These are phyloP conservation scores for Halcyon badia DNA, from an alignment of 2,797 vertebrate species.

Conservation along the genomic window DNA sequence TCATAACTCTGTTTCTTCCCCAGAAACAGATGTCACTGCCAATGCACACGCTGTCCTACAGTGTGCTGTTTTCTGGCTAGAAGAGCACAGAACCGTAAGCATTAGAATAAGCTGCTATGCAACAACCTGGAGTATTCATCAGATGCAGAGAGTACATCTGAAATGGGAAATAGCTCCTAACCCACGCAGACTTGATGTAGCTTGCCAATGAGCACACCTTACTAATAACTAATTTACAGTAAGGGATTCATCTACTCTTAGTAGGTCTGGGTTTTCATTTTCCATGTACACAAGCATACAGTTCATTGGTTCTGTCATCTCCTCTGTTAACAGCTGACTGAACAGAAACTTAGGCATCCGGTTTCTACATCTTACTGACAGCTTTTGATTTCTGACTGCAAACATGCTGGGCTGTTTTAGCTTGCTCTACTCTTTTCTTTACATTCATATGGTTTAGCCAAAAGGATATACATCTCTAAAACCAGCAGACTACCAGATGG, in stretches of 20 bases:
- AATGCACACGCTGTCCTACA: not conserved
- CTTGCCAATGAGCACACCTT: not conserved
- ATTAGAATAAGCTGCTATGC: not conserved
- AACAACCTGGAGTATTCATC: not conserved
- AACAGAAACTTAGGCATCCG: not conserved
- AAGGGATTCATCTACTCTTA: not conserved
- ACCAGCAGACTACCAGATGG: not conserved
- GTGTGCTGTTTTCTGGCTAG: not conserved
- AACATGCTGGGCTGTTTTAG: not conserved
- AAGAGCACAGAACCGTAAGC: not conserved
- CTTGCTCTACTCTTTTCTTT: not conserved
- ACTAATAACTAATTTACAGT: not conserved
- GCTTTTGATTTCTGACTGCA: constrained; percentile 11
- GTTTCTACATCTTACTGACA: not conserved
- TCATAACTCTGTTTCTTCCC: not conserved
- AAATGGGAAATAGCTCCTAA: not conserved
- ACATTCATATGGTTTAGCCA: not conserved
- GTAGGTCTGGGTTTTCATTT: not conserved
- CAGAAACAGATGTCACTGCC: not conserved
- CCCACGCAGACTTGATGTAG: not conserved
- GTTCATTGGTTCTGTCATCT: not conserved
- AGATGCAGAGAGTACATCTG: not conserved
- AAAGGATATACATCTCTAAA: not conserved
- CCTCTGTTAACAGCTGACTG: not conserved
- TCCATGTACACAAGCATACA: not conserved